Conservation (phyloP, 2,888 invertebrate genomes). For the Petrolisthes cinctipes region DNA sequence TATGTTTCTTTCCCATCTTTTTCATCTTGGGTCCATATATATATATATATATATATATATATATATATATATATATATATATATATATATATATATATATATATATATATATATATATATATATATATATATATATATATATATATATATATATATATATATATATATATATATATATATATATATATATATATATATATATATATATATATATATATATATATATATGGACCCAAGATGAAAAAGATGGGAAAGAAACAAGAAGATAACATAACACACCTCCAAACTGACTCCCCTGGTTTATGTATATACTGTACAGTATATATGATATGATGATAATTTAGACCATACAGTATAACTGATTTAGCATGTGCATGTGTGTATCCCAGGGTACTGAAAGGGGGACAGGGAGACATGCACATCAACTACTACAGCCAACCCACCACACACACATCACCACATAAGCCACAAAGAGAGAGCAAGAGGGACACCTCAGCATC, state of each 20-base stretch:
- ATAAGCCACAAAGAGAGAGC: conserved; percentile 30
- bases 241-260: too few species aligned
- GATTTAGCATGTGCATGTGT: background rate
- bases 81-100: too few species aligned
- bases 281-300: too few species aligned
- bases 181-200: too few species aligned
- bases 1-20: too few species aligned
- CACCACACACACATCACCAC: conserved; percentile 27
- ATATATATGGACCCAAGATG: background rate
- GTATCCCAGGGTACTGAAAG: conserved; percentile 9
- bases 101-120: too few species aligned
- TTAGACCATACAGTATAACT: background rate
- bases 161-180: too few species aligned
- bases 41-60: conserved; percentile 14
- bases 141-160: too few species aligned
- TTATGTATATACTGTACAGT: background rate
- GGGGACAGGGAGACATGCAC: conserved; percentile 43
- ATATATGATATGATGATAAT: background rate
- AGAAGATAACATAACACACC: too few species aligned
- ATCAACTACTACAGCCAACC: conserved; percentile 41
- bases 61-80: too few species aligned
- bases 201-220: conserved; percentile 14
- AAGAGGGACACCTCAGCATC: background rate
- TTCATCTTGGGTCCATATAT: background rate
- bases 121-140: too few species aligned